Percentiles rank a stretch among this genome's conserved stretches.
These are phyloP conservation scores for Aspidiotus rigidus DNA, from an alignment of 2,888 invertebrate species.

Conservation along the genomic window DNA sequence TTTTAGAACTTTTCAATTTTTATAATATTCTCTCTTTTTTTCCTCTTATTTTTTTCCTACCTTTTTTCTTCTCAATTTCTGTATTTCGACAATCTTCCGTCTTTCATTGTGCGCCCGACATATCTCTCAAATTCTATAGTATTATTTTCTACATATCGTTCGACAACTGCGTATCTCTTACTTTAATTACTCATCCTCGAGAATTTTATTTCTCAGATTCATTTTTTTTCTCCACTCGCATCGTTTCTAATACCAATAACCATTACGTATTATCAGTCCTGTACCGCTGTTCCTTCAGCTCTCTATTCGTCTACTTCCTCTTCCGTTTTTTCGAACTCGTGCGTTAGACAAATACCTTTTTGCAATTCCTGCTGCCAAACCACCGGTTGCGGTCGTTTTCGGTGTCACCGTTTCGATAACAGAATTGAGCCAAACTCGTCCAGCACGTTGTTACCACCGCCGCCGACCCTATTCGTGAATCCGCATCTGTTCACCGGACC, in stretches of 20 bases:
- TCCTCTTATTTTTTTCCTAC: not conserved
- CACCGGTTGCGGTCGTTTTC: not conserved
- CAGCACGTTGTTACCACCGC: conserved; percentile 13
- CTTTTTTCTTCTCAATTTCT: not conserved
- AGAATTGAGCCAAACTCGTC: conserved; percentile 7
- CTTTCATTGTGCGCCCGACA: conserved; percentile 19
- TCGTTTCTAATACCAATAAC: conserved; percentile 7
- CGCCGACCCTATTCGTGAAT: conserved; percentile 16
- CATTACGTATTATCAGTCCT: conserved; percentile 31
- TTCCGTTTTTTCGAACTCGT: conserved; percentile 16
- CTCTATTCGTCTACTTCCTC: conserved; percentile 27
- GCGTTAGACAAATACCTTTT: conserved; percentile 9
- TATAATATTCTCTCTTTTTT: conserved; percentile 14
- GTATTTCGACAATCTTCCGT: conserved; percentile 25
- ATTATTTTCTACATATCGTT: conserved; percentile 7
- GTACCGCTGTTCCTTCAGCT: conserved; percentile 28
- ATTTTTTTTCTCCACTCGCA: not conserved
- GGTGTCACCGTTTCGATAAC: conserved; percentile 5
- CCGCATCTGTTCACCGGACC: conserved; percentile 17
- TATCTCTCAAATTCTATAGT: not conserved
- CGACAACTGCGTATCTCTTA: not conserved
- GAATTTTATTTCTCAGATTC: not conserved
- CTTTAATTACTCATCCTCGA: not conserved
- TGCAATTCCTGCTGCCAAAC: conserved; percentile 25
- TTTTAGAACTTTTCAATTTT: conserved; percentile 15